Conservation (phyloP, 2,113 vertebrate species). For the Gobiocypris rarus region DNA sequence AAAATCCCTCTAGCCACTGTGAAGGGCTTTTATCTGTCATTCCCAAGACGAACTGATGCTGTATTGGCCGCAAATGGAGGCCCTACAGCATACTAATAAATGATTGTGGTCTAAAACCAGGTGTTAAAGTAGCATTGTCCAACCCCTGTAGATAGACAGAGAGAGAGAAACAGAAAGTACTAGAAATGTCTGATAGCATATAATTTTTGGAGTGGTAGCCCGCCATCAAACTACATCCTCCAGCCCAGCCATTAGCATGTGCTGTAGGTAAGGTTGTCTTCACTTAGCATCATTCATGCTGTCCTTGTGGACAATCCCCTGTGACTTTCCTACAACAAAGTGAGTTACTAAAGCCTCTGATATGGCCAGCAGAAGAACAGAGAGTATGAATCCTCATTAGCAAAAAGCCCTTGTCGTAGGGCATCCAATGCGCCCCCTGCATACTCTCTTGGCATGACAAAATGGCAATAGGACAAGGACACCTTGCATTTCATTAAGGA, state of each 20-base stretch:
- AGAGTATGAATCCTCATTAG: constrained; percentile 12
- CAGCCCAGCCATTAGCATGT: not conserved
- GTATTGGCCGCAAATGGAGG: too few species aligned
- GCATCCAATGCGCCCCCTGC: not conserved
- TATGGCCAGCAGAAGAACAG: not conserved
- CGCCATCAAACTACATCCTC: not conserved
- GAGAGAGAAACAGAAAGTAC: not conserved
- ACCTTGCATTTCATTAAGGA: constrained; percentile 26
- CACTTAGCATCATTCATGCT: not conserved
- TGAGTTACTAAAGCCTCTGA: constrained; percentile 6
- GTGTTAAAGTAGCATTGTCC: too few species aligned
- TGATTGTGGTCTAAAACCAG: too few species aligned
- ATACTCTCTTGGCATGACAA: constrained; percentile 24
- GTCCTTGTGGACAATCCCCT: not conserved
- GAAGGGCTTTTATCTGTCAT: too few species aligned
- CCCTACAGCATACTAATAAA: too few species aligned
- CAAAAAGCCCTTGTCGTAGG: constrained; percentile 5
- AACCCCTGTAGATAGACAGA: not conserved
- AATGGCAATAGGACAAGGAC: constrained; percentile 19
- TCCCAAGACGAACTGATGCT: too few species aligned
- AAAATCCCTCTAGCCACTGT: too few species aligned
- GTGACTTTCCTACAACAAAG: not conserved
- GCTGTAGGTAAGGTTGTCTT: not conserved
- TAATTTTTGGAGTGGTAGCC: not conserved
- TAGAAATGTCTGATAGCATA: too few species aligned